Evolutionary conservation across 2,113 vertebrate species (phyloP).

Genomic region (Gallinago paraguaiae): DNA sequence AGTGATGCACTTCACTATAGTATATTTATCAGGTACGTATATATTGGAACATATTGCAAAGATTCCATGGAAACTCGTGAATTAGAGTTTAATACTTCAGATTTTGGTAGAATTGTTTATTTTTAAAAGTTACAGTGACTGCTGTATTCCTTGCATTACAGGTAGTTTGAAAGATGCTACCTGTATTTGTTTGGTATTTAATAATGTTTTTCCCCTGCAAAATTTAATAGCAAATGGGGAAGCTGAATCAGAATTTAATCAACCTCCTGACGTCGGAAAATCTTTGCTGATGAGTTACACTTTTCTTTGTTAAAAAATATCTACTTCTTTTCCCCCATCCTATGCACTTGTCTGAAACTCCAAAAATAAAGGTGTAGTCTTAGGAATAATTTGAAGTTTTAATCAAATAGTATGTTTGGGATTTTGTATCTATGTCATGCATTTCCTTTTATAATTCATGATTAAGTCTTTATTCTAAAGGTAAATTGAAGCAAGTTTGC

Average conservation of each 20-base stretch:
- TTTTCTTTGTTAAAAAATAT: neutral
- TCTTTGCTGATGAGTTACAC: neutral
- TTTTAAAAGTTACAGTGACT: neutral
- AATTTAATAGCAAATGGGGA: neutral
- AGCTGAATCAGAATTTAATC: neutral
- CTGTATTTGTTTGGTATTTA: rapidly evolving
- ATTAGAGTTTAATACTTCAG: neutral
- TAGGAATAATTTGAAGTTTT: neutral
- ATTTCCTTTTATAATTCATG: neutral
- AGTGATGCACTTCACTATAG: neutral
- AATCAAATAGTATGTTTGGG: neutral
- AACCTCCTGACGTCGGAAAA: neutral
- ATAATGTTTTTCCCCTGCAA: neutral
- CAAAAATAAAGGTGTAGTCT: neutral
- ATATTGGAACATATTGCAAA: neutral
- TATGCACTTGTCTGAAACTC: neutral
- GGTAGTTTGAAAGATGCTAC: neutral
- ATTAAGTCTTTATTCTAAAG: neutral
- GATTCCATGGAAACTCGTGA: neutral
- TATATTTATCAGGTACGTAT: neutral
- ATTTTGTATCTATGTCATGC: neutral
- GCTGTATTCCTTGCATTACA: neutral
- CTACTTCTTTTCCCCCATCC: neutral
- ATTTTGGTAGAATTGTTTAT: neutral
- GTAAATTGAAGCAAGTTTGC: neutral